These are phyloP conservation scores for Drosophila burlai DNA, from an alignment of 1,140 invertebrate genomes.

Conservation along the genomic window DNA sequence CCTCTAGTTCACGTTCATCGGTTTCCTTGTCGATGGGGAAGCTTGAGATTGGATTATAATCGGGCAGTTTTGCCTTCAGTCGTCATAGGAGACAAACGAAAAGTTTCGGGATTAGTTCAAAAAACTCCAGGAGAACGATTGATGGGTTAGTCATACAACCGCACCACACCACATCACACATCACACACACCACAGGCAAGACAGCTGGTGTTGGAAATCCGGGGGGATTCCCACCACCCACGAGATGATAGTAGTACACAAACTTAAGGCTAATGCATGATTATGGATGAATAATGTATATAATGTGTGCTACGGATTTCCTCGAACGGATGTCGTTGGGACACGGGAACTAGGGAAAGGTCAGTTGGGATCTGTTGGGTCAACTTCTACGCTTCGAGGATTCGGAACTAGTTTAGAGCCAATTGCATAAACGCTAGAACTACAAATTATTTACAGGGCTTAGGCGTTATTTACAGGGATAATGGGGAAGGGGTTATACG, in stretches of 20 bases:
- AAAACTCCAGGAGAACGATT: slow-evolving; percentile 58
- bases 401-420: slow-evolving; percentile 38
- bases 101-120: slow-evolving; percentile 77
- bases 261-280: slow-evolving; percentile 79
- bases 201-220: slow-evolving; percentile 35
- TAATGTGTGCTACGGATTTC: slow-evolving; percentile 61
- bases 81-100: slow-evolving; percentile 79
- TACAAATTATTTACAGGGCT: slow-evolving; percentile 52
- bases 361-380: slow-evolving; percentile 5
- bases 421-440: slow-evolving; percentile 47
- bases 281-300: slow-evolving; percentile 77
- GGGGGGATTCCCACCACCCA: slow-evolving; percentile 30
- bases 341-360: slow-evolving; percentile 2
- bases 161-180: slow-evolving; percentile 22
- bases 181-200: slow-evolving; percentile 45
- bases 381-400: slow-evolving; percentile 37
- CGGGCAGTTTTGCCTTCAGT: slow-evolving; percentile 85
- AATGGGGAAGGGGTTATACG: slow-evolving; percentile 14
- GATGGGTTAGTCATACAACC: slow-evolving; percentile 72
- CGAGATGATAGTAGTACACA: slow-evolving; percentile 50
- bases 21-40: slow-evolving; percentile 85
- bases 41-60: slow-evolving; percentile 86
- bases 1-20: slow-evolving; percentile 88
- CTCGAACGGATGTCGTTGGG: slow-evolving; percentile 20
- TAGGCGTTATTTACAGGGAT: slow-evolving; percentile 32